Conservation (phyloP, 2,888 invertebrate species). For the Chymomyza fuscimana region DNA sequence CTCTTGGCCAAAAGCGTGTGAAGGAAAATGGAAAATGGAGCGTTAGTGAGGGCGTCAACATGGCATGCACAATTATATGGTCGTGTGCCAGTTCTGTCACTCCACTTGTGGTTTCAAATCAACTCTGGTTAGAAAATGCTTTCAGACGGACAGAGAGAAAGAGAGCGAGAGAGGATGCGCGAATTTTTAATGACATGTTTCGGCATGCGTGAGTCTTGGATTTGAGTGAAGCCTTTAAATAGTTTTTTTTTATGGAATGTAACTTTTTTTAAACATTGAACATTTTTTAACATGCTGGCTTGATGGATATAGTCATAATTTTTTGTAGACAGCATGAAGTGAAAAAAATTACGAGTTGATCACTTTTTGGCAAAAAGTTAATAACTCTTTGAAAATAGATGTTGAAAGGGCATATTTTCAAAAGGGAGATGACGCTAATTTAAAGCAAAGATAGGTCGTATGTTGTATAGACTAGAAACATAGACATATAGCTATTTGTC, state of each 20-base stretch:
- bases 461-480: no score
- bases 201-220: conserved; percentile 3
- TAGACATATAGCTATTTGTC: no score
- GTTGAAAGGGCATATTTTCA: no score
- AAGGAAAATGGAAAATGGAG: not conserved
- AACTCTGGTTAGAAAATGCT: not conserved
- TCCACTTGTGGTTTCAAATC: conserved; percentile 52
- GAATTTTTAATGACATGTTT: conserved; percentile 2
- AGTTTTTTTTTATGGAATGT: not conserved
- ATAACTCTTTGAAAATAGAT: no score
- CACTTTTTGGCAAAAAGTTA: no score
- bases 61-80: conserved; percentile 62
- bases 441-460: no score
- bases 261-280: not conserved
- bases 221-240: not conserved
- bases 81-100: conserved; percentile 68
- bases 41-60: not conserved
- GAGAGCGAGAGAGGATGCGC: not conserved
- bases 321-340: no score
- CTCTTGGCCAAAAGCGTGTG: conserved; percentile 46
- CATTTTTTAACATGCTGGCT: not conserved
- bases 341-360: no score
- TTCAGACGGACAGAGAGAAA: no score
- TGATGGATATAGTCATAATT: not conserved
- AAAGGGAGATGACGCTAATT: no score